These are phyloP conservation scores for Uropsilus gracilis DNA, from an alignment of 2,113 vertebrate genomes.

Conservation along the genomic window DNA sequence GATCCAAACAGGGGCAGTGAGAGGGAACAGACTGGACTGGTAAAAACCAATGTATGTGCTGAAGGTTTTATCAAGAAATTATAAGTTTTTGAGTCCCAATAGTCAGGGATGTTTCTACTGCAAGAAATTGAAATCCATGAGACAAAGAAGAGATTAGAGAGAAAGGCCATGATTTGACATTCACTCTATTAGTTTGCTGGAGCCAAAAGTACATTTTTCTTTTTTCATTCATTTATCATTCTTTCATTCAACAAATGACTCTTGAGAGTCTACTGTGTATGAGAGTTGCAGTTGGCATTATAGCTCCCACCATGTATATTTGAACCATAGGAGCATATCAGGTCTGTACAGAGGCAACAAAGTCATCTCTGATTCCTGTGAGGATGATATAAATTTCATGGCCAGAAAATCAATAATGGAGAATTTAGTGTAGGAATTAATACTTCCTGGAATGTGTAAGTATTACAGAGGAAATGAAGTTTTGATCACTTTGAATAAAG, in stretches of 20 bases:
- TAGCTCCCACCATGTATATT: too few relatives aligned
- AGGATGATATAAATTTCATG: not conserved
- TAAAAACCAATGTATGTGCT: not conserved
- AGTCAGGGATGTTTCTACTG: not conserved
- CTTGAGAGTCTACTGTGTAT: not conserved
- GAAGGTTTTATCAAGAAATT: not conserved
- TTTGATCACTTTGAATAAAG: constrained; percentile 58
- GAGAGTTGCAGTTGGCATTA: not conserved
- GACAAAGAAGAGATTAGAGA: not conserved
- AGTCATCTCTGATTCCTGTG: not conserved
- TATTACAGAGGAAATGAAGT: constrained; percentile 19
- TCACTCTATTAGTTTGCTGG: not conserved
- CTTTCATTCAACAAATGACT: not conserved
- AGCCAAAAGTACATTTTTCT: not conserved
- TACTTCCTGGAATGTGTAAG: constrained; percentile 12
- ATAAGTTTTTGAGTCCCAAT: not conserved
- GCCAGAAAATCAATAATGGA: not conserved
- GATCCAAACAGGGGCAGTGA: not conserved
- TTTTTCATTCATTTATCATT: not conserved
- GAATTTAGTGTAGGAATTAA: not conserved
- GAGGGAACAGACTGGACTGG: not conserved
- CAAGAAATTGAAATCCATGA: not conserved
- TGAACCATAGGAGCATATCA: not conserved
- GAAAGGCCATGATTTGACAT: not conserved
- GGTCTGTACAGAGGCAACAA: not conserved